phyloP scores from a whole-genome alignment of 2,113 vertebrate species.

The Nerophis lumbriciformis region DNA sequence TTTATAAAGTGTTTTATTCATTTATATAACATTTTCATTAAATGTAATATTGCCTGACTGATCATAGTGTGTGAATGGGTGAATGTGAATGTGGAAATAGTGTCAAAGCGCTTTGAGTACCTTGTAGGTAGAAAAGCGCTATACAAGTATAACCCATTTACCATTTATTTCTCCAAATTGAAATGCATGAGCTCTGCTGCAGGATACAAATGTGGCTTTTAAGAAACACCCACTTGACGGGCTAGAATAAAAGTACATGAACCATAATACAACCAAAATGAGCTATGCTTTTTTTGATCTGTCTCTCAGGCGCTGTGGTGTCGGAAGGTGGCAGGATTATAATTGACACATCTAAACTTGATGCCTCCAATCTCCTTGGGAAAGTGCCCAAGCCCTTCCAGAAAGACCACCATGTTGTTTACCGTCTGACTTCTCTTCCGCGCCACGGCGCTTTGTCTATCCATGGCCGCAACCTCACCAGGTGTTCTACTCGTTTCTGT shows the following conservation, averaged over 20 bases:
- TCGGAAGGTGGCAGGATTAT: slow-evolving; percentile 77
- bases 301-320: slow-evolving; percentile 75
- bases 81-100: no score
- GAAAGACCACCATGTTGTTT: slow-evolving; percentile 76
- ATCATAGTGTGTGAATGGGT: no score
- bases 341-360: slow-evolving; percentile 79
- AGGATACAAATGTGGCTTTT: no score
- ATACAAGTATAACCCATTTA: no score
- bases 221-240: no score
- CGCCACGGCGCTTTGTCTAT: slow-evolving; percentile 71
- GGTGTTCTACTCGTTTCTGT: slow-evolving; percentile 22
- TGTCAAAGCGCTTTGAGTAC: no score
- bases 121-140: no score
- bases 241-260: not conserved
- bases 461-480: slow-evolving; percentile 74
- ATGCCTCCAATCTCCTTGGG: slow-evolving; percentile 81
- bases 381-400: slow-evolving; percentile 70
- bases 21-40: no score
- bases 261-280: not conserved
- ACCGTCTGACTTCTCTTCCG: slow-evolving; percentile 76
- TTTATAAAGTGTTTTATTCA: no score
- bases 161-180: no score
- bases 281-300: not conserved
- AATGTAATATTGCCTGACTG: no score
- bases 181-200: no score